These are phyloP conservation scores for Formica aserva DNA, from an alignment of 2,888 invertebrate genomes.

Conservation along the genomic window DNA sequence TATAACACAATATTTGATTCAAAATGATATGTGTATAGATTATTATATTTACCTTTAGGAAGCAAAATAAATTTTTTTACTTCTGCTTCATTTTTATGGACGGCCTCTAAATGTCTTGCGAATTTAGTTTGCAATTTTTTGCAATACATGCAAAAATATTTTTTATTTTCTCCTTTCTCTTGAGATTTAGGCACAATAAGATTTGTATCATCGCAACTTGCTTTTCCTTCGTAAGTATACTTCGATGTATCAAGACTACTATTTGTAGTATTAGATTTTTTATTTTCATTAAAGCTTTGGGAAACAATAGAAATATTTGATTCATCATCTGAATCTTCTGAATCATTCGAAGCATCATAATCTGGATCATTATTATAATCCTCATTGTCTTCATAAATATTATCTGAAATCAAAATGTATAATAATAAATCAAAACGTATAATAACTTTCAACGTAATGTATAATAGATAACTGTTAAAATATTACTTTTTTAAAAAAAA, in stretches of 20 bases:
- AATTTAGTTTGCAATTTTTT: constrained; percentile 27
- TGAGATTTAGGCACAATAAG: neutral
- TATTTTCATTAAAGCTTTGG: neutral
- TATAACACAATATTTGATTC: neutral
- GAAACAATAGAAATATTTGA: constrained; percentile 2
- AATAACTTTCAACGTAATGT: too few species aligned
- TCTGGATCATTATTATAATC: neutral
- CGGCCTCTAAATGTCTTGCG: constrained; percentile 30
- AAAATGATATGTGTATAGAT: neutral
- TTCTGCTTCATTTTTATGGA: constrained; percentile 5
- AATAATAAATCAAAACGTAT: neutral
- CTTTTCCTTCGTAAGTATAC: neutral
- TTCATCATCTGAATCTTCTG: neutral
- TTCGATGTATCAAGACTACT: constrained; percentile 1
- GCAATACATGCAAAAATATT: constrained; percentile 35
- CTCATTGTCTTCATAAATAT: neutral
- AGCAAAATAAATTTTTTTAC: constrained; percentile 4
- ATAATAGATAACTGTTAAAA: too few species aligned
- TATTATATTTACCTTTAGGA: constrained; percentile 4
- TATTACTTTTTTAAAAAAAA: too few species aligned
- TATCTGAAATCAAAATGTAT: neutral
- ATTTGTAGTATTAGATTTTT: neutral
- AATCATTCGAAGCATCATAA: neutral
- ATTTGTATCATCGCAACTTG: neutral
- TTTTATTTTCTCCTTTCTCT: neutral